Conservation (phyloP, 53 echinoderm and acorn worm genomes). For the Paracentrotus lividus region DNA sequence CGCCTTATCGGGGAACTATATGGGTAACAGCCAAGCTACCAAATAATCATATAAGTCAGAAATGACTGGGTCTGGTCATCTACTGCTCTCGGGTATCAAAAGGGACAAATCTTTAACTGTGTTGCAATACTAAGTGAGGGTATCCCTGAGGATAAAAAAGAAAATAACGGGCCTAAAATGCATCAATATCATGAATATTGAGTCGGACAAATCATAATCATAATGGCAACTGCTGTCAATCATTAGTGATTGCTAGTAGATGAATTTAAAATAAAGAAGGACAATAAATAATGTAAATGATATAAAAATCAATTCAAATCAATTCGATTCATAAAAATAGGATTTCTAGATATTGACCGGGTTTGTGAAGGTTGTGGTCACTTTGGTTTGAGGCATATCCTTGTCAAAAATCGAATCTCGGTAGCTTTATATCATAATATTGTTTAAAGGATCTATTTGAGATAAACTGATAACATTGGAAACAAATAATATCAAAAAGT, state of each 20-base stretch:
- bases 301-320: constrained; percentile 8
- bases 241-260: background rate
- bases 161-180: background rate
- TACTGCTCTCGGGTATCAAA: too few species aligned
- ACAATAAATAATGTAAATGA: background rate
- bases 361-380: background rate
- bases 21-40: too few species aligned
- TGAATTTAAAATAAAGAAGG: background rate
- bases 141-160: background rate
- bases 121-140: too few species aligned
- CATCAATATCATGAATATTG: too few species aligned
- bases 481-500: background rate
- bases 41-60: too few species aligned
- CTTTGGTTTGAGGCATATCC: background rate
- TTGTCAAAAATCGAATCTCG: constrained; percentile 1
- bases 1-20: too few species aligned
- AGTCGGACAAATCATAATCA: too few species aligned
- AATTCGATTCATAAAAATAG: background rate
- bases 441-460: background rate
- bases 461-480: too few species aligned
- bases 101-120: too few species aligned
- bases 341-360: background rate
- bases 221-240: background rate
- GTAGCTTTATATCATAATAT: background rate
- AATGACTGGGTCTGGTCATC: too few species aligned